Percentiles rank a stretch among this genome's conserved stretches.
Evolutionary conservation across 1,140 invertebrate species (phyloP).

Genomic region (Drosophila punjabiensis): DNA sequence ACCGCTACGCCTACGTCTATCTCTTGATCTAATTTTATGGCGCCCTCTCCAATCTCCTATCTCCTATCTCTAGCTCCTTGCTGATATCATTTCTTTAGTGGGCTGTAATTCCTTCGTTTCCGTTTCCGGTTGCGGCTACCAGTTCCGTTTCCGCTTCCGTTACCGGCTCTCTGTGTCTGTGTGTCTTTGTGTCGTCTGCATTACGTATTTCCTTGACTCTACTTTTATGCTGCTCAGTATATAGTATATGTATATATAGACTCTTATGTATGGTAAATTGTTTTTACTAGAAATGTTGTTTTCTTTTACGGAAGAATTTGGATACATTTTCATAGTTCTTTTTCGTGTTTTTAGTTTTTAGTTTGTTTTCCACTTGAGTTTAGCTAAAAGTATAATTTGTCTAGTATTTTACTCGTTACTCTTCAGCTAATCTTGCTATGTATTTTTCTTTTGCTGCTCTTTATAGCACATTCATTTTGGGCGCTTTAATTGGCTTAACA

Average conservation of each 20-base stretch:
- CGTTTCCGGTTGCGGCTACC: constrained; percentile 9
- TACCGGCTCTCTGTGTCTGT: constrained; percentile 4
- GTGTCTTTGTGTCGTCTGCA: constrained; percentile 56
- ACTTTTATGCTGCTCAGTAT: constrained; percentile 65
- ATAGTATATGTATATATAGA: constrained; percentile 61
- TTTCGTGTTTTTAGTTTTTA: constrained; percentile 13
- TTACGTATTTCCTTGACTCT: constrained; percentile 72
- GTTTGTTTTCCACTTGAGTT: constrained; percentile 34
- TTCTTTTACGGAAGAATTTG: constrained; percentile 80
- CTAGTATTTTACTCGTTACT: constrained; percentile 54
- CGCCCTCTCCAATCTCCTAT: constrained; percentile 17
- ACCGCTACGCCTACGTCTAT: constrained; percentile 29
- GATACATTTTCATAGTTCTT: constrained; percentile 61
- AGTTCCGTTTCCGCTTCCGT: constrained; percentile 29
- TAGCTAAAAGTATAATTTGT: constrained; percentile 80
- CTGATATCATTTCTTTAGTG: constrained; percentile 50
- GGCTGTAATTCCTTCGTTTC: constrained; percentile 32
- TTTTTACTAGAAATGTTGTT: constrained; percentile 70
- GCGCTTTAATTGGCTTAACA: constrained; percentile 64
- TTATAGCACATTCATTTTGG: constrained; percentile 47
- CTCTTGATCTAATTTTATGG: constrained; percentile 9
- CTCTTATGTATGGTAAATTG: constrained; percentile 63
- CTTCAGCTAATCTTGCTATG: constrained; percentile 59
- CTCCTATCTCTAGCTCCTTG: constrained; percentile 8
- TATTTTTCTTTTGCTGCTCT: constrained; percentile 29